phyloP scores from a whole-genome alignment of 2,888 invertebrate genomes.

The Thalpophila matura region DNA sequence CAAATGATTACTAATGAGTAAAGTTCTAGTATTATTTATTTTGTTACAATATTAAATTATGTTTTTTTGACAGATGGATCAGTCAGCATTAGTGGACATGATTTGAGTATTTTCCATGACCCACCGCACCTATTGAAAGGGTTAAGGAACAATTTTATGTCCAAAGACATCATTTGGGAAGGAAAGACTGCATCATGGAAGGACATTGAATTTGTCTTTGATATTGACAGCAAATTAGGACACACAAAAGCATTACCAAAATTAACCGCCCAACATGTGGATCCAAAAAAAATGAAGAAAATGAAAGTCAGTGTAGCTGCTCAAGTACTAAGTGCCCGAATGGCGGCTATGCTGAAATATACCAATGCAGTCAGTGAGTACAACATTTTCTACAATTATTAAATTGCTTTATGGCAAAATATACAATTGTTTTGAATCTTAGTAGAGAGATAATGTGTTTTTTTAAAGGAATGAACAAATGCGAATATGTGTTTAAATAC shows the following conservation, averaged over 20 bases:
- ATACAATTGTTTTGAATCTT: too few species aligned
- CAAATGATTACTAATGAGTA: background rate
- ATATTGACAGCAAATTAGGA: conserved; percentile 10
- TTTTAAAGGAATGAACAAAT: too few species aligned
- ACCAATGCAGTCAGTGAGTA: conserved; percentile 26
- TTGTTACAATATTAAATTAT: conserved; percentile 19
- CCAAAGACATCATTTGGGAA: conserved; percentile 10
- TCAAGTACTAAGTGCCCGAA: conserved; percentile 21
- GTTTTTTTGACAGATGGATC: conserved; percentile 54
- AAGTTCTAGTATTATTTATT: conserved; percentile 2
- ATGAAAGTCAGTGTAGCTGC: too few species aligned
- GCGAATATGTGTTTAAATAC: too few species aligned
- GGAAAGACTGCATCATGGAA: conserved; percentile 26
- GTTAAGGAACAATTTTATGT: conserved; percentile 39
- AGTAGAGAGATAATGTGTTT: too few species aligned
- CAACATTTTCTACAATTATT: too few species aligned
- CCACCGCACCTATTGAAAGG: conserved; percentile 54
- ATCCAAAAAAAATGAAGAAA: conserved; percentile 18
- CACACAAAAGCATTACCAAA: conserved; percentile 21
- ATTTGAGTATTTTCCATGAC: conserved; percentile 47
- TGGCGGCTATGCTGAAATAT: conserved; percentile 28
- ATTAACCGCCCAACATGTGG: conserved; percentile 20
- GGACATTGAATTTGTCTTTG: conserved; percentile 5
- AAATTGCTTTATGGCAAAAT: too few species aligned
- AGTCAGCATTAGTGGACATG: conserved; percentile 37